These are phyloP conservation scores for Halisarca cf. caerulea DNA, from an alignment of 37 sponge, comb jelly and placozoan species.

Conservation along the genomic window DNA sequence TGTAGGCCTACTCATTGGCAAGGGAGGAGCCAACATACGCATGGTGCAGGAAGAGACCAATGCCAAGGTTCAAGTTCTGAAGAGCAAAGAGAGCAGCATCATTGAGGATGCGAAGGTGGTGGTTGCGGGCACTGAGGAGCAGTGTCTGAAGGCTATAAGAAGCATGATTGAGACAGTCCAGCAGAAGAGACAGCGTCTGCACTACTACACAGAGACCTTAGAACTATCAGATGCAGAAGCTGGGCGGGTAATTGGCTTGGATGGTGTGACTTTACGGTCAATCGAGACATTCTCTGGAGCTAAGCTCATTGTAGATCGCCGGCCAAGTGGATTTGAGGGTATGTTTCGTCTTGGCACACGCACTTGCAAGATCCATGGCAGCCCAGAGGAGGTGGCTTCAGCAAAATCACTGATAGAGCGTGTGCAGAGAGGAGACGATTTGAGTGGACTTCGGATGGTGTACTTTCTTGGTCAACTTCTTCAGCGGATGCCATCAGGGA, in stretches of 20 bases:
- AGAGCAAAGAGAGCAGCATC: not conserved
- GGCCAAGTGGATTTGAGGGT: not conserved
- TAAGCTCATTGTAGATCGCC: constrained; percentile 2
- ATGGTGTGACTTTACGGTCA: constrained; percentile 14
- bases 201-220: constrained; percentile 28
- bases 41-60: constrained; percentile 62
- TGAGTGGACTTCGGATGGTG: not conserved
- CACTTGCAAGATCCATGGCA: constrained; percentile 37
- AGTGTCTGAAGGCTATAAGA: constrained; percentile 36
- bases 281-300: constrained; percentile 45
- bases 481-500: not conserved
- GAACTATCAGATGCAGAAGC: constrained; percentile 3
- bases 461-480: not conserved
- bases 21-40: constrained; percentile 63
- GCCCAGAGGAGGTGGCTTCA: constrained; percentile 27
- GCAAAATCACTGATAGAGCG: constrained; percentile 31
- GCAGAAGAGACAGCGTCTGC: constrained; percentile 9
- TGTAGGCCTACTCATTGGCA: constrained; percentile 78
- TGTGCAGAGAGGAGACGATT: constrained; percentile 8
- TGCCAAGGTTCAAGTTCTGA: constrained; percentile 54
- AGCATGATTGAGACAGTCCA: constrained; percentile 26
- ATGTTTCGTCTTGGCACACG: not conserved
- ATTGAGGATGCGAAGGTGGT: constrained; percentile 5
- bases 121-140: constrained; percentile 46
- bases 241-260: constrained; percentile 43